Conservation (phyloP, 2,888 invertebrate genomes). For the Pasiphila rectangulata region DNA sequence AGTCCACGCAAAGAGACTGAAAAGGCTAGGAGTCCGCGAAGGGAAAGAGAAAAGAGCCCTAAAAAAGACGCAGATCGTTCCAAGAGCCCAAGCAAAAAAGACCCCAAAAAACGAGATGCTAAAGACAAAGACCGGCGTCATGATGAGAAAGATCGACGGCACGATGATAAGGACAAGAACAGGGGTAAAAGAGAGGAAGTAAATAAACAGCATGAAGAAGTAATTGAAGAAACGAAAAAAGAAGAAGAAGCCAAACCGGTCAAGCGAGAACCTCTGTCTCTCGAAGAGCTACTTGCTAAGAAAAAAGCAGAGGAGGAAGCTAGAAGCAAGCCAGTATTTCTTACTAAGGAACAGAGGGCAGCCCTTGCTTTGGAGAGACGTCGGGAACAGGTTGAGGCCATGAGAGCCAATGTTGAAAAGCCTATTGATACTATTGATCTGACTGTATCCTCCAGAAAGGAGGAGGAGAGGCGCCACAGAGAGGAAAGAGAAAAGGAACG, state of each 20-base stretch:
- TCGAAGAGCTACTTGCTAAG: conserved; percentile 97
- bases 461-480: conserved; percentile 64
- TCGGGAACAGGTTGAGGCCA: conserved; percentile 92
- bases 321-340: conserved; percentile 96
- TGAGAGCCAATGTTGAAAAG: conserved; percentile 84
- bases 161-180: conserved; percentile 69
- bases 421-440: conserved; percentile 72
- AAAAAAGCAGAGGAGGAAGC: conserved; percentile 98
- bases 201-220: conserved; percentile 57
- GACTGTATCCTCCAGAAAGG: conserved; percentile 74
- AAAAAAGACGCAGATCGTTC: conserved; percentile 33
- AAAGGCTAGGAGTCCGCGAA: conserved; percentile 32
- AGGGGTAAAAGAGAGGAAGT: conserved; percentile 61
- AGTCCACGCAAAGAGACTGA: conserved; percentile 43
- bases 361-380: conserved; percentile 93
- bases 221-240: conserved; percentile 58
- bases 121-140: conserved; percentile 56
- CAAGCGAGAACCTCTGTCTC: conserved; percentile 91
- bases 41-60: conserved; percentile 35
- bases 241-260: conserved; percentile 58
- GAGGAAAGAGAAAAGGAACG: conserved; percentile 71
- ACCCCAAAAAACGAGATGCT: conserved; percentile 67
- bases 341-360: conserved; percentile 97
- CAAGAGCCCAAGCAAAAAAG: conserved; percentile 51
- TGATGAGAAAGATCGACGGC: conserved; percentile 48